phyloP scores from a whole-genome alignment of 2,797 vertebrate genomes.

The Tokudaia tokunoshimensis region DNA sequence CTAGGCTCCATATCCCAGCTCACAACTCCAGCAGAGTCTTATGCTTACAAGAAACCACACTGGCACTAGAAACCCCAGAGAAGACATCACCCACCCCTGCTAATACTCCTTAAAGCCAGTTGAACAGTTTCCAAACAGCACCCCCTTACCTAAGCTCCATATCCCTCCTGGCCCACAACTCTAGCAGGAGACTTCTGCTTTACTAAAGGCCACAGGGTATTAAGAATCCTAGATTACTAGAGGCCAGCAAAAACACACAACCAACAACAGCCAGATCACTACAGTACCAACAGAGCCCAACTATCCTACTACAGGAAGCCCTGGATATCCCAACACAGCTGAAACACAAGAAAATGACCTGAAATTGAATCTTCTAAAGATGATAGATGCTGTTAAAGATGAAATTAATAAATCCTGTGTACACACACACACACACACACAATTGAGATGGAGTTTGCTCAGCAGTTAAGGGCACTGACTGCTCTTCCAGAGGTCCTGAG shows the following conservation, averaged over 20 bases:
- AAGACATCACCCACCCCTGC: background rate
- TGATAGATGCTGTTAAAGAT: background rate
- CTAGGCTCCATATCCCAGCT: background rate
- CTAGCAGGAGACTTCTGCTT: background rate
- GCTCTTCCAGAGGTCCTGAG: background rate
- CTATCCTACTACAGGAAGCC: background rate
- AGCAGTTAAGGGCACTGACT: background rate
- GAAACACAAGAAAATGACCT: background rate
- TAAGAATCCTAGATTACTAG: background rate
- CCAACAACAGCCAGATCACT: background rate
- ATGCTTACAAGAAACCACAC: background rate
- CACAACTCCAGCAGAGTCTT: background rate
- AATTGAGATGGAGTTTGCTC: background rate
- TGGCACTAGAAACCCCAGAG: background rate
- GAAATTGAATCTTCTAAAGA: background rate
- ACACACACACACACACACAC: too few species aligned
- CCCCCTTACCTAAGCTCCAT: background rate
- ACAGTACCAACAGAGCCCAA: background rate
- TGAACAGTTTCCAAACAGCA: background rate
- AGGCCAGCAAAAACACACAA: background rate
- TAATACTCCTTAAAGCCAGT: background rate
- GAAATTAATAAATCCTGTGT: background rate
- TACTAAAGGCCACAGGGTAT: background rate
- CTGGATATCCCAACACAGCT: background rate
- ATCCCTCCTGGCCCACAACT: background rate